Evolutionary conservation across 2,888 invertebrate genomes (phyloP).

Genomic region (Nebria salina): DNA sequence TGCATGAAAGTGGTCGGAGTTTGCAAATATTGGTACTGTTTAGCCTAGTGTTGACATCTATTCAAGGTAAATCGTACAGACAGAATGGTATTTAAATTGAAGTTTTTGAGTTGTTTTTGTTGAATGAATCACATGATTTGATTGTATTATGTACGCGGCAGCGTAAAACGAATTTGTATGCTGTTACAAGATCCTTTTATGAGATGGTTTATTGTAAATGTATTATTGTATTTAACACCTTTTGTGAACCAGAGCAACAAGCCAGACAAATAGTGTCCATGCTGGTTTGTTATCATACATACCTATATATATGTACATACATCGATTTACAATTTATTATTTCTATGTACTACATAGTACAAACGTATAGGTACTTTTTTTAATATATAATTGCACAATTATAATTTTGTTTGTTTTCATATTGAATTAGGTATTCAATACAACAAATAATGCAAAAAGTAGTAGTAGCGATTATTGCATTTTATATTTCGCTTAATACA

Average conservation of each 20-base stretch:
- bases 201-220: slow-evolving; percentile 26
- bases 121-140: slow-evolving; percentile 14
- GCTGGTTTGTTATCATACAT: slow-evolving; percentile 6
- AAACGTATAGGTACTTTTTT: no score
- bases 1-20: slow-evolving; percentile 53
- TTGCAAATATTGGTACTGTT: slow-evolving; percentile 56
- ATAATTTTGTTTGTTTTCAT: no score
- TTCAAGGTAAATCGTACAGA: slow-evolving; percentile 56
- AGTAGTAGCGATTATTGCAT: no score
- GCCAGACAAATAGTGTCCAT: slow-evolving; percentile 38
- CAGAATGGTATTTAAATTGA: slow-evolving; percentile 56
- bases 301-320: no score
- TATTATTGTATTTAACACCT: slow-evolving; percentile 45
- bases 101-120: slow-evolving; percentile 37
- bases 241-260: slow-evolving; percentile 40
- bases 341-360: no score
- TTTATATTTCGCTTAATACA: no score
- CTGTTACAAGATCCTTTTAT: slow-evolving; percentile 11
- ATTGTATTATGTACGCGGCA: slow-evolving; percentile 12
- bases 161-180: slow-evolving; percentile 11
- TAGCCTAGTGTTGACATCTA: slow-evolving; percentile 58
- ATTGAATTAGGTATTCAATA: no score
- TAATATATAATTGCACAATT: no score
- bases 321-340: no score
- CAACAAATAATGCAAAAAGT: no score